Evolutionary conservation across 2,888 invertebrate species (phyloP).

Genomic region (Aplocera efformata): DNA sequence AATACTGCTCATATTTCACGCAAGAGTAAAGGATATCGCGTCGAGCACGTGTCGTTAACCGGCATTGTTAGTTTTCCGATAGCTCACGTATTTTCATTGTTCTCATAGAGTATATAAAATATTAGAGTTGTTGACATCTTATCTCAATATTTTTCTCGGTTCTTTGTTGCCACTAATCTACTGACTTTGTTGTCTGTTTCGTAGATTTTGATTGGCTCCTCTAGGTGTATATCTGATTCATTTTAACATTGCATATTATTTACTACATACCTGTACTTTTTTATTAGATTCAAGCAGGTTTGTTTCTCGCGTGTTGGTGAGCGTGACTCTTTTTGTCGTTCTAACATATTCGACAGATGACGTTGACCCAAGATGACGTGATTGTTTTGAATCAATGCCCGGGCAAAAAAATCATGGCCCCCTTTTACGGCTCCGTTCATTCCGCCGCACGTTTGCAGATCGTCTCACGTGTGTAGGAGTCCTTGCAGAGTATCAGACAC

Average conservation of each 20-base stretch:
- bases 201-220: too few relatives aligned
- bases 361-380: constrained; percentile 29
- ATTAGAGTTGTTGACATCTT: constrained; percentile 4
- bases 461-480: constrained; percentile 62
- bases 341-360: too few relatives aligned
- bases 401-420: constrained; percentile 2
- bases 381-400: too few relatives aligned
- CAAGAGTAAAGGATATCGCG: constrained; percentile 17
- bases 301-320: too few relatives aligned
- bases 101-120: neutral
- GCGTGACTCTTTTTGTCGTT: too few relatives aligned
- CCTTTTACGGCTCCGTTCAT: constrained; percentile 21
- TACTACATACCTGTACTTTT: too few relatives aligned
- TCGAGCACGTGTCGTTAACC: constrained; percentile 24
- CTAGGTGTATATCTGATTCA: too few relatives aligned
- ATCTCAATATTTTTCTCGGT: constrained; percentile 3
- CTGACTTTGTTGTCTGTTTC: too few relatives aligned
- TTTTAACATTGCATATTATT: too few relatives aligned
- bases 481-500: constrained; percentile 33
- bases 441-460: constrained; percentile 42
- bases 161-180: constrained; percentile 2
- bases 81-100: constrained; percentile 6
- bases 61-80: neutral
- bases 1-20: too few relatives aligned
- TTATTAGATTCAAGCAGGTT: too few relatives aligned